A percentile compares a stretch with the other conserved stretches of the same genome.
phyloP scores from a whole-genome alignment of 2,797 vertebrate species.

The Spheniscus humboldti region DNA sequence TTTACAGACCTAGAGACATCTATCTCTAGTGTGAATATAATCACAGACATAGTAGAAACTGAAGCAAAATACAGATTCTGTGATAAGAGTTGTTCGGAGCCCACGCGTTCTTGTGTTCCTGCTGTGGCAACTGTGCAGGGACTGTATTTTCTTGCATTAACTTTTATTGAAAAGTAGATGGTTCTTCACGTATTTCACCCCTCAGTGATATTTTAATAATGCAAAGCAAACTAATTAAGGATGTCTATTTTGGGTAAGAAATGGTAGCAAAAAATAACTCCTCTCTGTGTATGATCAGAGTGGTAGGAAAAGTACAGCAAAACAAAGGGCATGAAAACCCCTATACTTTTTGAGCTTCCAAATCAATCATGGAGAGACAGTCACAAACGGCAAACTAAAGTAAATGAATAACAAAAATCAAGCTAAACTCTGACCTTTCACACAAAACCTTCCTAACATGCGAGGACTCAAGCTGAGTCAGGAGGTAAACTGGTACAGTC shows the following conservation, averaged over 20 bases:
- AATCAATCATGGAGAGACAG: background rate
- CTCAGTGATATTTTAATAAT: background rate
- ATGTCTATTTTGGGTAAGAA: background rate
- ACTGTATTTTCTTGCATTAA: background rate
- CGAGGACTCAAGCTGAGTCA: background rate
- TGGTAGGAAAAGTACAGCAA: background rate
- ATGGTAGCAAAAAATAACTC: background rate
- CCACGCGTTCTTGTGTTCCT: background rate
- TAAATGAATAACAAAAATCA: background rate
- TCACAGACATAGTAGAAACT: background rate
- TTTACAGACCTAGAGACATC: background rate
- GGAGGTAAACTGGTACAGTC: background rate
- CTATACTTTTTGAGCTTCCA: background rate
- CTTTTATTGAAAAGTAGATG: background rate
- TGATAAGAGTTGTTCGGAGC: background rate
- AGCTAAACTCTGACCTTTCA: constrained; percentile 7
- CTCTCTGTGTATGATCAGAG: background rate
- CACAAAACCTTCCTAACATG: background rate
- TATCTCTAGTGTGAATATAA: background rate
- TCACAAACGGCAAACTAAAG: background rate
- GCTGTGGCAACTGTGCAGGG: background rate
- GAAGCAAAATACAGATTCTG: background rate
- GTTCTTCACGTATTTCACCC: background rate
- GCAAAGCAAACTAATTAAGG: background rate
- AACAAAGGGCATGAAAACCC: background rate